Evolutionary conservation across 1,140 invertebrate species (phyloP), one percentile per base, ranked within the genome.

Genomic region (Leptestheria dahalacensis): DNA sequence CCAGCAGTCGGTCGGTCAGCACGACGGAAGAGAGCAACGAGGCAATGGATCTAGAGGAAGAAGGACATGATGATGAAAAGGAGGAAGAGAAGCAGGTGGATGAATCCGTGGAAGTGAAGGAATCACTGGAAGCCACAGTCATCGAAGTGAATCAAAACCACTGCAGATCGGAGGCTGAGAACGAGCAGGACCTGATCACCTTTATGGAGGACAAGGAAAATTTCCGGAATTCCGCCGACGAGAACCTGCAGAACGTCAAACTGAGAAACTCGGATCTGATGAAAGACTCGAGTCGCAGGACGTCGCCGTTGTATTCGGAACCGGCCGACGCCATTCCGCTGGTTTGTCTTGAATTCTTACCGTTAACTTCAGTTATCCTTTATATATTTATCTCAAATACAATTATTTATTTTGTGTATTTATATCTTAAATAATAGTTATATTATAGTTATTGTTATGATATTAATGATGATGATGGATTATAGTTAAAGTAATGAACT

Each of bases 281-380:
- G 9, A 29, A 33, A 55, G 28, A 55, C 26, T 18, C 26, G 12
- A 55, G 53, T 33, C 53, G 53, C n/a, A 24, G 58, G 18, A 55
- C 63, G 51, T 91, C 88, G 70, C 89, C 90, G 0, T 90, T 91
- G 65, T 94, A 94, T 70, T 86, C 88, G 1, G 90, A 93, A 73
- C 91, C 91, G 41, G 88, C 89, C 9, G 90, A 93, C 75, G 83
- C 88, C 18, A 76, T 94, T 48, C 58, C 58, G 9, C 24, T 41
- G 33, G 33, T 41, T n/a, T n/a, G n/a, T n/a, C n/a, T n/a, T n/a
- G n/a, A n/a, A n/a, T n/a, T n/a, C n/a, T n/a, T n/a, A n/a, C n/a
- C n/a, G n/a, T n/a, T n/a, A n/a, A n/a, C n/a, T n/a, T n/a, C n/a
- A n/a, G n/a, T n/a, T n/a, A n/a, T n/a, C n/a, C n/a, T n/a, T n/a